phyloP scores from a whole-genome alignment of 2,113 vertebrate species.

The Hydrolagus affinis region DNA sequence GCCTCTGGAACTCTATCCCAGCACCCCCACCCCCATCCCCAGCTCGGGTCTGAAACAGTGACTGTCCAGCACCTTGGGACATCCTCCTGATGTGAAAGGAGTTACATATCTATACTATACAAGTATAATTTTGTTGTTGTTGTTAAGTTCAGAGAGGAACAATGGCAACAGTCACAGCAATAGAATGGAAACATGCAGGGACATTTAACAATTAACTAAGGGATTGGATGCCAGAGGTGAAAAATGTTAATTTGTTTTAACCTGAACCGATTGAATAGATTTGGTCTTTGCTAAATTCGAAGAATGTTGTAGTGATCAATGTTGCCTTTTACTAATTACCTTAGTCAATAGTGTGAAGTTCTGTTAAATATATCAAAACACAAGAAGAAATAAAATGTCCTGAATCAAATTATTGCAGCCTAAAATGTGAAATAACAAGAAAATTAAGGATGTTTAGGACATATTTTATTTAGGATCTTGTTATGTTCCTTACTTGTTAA shows the following conservation, averaged over 20 bases:
- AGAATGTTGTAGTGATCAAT: not conserved
- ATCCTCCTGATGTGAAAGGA: too few species aligned
- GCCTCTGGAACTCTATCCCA: too few species aligned
- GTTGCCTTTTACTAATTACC: conserved; percentile 1
- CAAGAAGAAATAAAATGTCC: not conserved
- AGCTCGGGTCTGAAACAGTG: too few species aligned
- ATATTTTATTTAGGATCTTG: not conserved
- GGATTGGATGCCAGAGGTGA: too few species aligned
- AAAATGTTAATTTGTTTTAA: conserved; percentile 1
- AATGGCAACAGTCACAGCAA: too few species aligned
- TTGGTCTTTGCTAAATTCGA: conserved; percentile 5
- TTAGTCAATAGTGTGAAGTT: not conserved
- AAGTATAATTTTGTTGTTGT: too few species aligned
- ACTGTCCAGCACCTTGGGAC: too few species aligned
- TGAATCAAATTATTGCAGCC: not conserved
- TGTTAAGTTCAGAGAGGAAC: too few species aligned
- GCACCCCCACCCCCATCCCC: too few species aligned
- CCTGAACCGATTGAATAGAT: not conserved
- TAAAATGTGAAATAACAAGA: conserved; percentile 22
- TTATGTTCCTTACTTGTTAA: not conserved
- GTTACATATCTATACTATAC: too few species aligned
- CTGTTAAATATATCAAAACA: not conserved
- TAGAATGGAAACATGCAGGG: too few species aligned
- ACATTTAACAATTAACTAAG: too few species aligned
- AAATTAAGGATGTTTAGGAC: not conserved